phyloP scores from a whole-genome alignment of 2,113 vertebrate species.

The Penelope pileata region DNA sequence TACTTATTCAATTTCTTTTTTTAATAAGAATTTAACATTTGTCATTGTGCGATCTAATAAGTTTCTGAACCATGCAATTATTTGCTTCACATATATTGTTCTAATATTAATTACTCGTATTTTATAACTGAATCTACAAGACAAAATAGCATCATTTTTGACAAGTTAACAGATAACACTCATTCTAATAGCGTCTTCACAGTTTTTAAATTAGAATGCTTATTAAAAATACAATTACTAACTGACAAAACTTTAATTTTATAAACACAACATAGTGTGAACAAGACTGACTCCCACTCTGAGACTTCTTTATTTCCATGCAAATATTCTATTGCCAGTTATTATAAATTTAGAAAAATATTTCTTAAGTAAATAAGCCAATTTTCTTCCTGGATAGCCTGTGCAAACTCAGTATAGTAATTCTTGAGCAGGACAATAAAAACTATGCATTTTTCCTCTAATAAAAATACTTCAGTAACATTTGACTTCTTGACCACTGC shows the following conservation, averaged over 20 bases:
- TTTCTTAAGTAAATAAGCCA: not conserved
- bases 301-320: not conserved
- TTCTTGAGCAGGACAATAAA: not conserved
- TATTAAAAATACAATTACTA: not conserved
- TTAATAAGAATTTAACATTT: not conserved
- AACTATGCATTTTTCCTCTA: not conserved
- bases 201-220: conserved; percentile 14
- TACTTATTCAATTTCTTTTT: not conserved
- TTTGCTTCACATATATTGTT: not conserved
- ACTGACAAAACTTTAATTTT: not conserved
- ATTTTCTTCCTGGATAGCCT: not conserved
- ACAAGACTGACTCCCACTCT: not conserved
- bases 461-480: not conserved
- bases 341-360: not conserved
- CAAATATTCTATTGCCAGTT: not conserved
- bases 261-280: not conserved
- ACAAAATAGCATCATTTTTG: not conserved
- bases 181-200: not conserved
- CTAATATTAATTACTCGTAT: not conserved
- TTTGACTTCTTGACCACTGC: not conserved
- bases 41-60: not conserved
- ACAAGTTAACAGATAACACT: conserved; percentile 12
- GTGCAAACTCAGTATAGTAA: not conserved
- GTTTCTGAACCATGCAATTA: not conserved
- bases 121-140: not conserved